Base-by-base conservation (phyloP, 2,888 invertebrate species). In the Hirtodrosophila histrioides region DNA sequence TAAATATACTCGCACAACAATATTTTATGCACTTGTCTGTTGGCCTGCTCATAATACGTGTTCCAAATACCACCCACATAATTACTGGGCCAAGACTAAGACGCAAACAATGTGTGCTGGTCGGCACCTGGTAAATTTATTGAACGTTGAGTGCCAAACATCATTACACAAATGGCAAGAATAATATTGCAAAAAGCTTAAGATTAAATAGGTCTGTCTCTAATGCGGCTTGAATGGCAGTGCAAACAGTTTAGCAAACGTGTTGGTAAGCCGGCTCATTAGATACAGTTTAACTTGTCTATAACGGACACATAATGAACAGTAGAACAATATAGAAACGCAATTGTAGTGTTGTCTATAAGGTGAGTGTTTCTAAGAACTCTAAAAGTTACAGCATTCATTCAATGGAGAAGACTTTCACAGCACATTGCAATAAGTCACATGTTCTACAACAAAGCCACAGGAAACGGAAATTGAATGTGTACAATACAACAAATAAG, bases 1-100 rank as follows among this genome's bases (percentile, higher is more conserved):
- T 27, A 27, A 5, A 27, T 27, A 27, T 27, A 27, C 6, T 5
- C 6, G 41, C 55, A 66, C 57, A 76, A 50, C 63, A 44, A 81
- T 84, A 74, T 84, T 78, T 81, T 63, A 82, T 82, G 72, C 75
- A 67, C 58, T 79, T 75, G 65, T 70, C 64, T 73, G 78, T 44
- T 48, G 48, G 50, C 12, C 51, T 75, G 69, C 62, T 63, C 63
- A 41, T 12, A 17, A 57, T 56, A 73, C 73, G 69, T 82, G 72
- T 65, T 66, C 44, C 64, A 78, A 72, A 68, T 69, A 50, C 75
- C 68, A 31, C 84, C 75, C 73, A 75, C 69, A 79, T 73, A 73
- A 79, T 86, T 73, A 83, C 62, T 48, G 44, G 37, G 58, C 50
- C 55, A 31, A 31, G 31, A 7, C 9, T 40, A 36, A 45, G 51